A percentile compares a stretch with the other conserved stretches of the same genome.
Conservation (phyloP, 2,888 invertebrate genomes). For the Lacanobia wlatinum region DNA sequence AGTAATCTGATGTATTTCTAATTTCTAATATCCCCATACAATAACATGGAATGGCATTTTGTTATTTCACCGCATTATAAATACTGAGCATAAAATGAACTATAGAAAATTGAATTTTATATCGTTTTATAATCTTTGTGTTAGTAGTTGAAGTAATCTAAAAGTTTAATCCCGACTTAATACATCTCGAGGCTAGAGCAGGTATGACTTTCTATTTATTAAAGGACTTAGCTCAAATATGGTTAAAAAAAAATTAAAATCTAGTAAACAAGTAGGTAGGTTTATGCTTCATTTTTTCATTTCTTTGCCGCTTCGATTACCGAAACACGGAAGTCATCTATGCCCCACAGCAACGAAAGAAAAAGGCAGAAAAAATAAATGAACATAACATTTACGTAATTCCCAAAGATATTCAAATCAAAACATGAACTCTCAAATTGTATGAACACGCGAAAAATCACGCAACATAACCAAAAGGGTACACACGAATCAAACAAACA, state of each 20-base stretch:
- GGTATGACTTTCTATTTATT: constrained; percentile 1
- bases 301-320: background rate
- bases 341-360: background rate
- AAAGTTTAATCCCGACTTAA: constrained; percentile 45
- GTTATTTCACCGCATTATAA: constrained; percentile 57
- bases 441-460: constrained; percentile 49
- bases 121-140: constrained; percentile 59
- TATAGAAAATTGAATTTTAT: constrained; percentile 58
- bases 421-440: constrained; percentile 45
- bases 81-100: constrained; percentile 61
- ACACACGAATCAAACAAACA: constrained; percentile 68
- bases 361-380: constrained; percentile 30
- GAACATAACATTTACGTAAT: constrained; percentile 49
- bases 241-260: constrained; percentile 11
- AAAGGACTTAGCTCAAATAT: background rate
- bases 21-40: constrained; percentile 59
- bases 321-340: constrained; percentile 26
- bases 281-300: background rate
- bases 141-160: constrained; percentile 38
- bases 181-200: constrained; percentile 1
- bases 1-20: constrained; percentile 61
- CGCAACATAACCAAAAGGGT: constrained; percentile 55
- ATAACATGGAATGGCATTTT: constrained; percentile 56
- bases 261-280: background rate
- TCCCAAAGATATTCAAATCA: constrained; percentile 40